Percentiles rank a stretch among this genome's conserved stretches.
phyloP scores from a whole-genome alignment of 2,888 invertebrate species.

The Ophion ellenae region DNA sequence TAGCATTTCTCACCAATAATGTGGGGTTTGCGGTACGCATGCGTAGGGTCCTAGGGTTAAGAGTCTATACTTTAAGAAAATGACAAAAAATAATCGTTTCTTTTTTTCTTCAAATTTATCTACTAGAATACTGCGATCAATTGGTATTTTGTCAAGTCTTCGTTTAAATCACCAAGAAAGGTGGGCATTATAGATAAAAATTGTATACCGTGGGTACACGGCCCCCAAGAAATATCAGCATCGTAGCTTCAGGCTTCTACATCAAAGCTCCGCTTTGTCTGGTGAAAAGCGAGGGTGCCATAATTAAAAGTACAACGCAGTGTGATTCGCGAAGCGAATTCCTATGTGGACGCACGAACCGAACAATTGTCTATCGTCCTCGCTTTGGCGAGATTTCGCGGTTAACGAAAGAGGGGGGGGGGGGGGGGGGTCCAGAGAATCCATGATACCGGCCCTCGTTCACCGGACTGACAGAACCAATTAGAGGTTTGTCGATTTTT shows the following conservation, averaged over 20 bases:
- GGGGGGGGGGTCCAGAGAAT: constrained; percentile 33
- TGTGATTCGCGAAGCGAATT: constrained; percentile 67
- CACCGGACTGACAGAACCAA: constrained; percentile 74
- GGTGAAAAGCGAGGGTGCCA: neutral
- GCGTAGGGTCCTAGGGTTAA: no score
- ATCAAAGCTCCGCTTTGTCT: neutral
- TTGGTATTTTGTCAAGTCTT: no score
- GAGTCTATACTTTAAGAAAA: no score
- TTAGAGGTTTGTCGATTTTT: constrained; percentile 76
- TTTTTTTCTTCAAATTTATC: no score
- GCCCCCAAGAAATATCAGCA: neutral
- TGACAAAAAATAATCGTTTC: no score
- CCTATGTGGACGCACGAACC: constrained; percentile 36
- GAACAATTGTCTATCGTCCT: constrained; percentile 43
- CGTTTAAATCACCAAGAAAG: neutral
- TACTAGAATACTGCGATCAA: no score
- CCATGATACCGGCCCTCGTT: constrained; percentile 51
- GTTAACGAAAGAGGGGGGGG: constrained; percentile 18
- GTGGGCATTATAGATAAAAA: neutral
- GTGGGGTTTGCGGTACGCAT: no score
- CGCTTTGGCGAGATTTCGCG: constrained; percentile 31
- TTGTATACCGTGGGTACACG: neutral
- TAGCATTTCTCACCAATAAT: no score
- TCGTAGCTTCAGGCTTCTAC: neutral
- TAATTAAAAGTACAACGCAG: constrained; percentile 67